These are phyloP conservation scores for Fundulus diaphanus DNA, from an alignment of 2,797 vertebrate genomes.

Conservation along the genomic window DNA sequence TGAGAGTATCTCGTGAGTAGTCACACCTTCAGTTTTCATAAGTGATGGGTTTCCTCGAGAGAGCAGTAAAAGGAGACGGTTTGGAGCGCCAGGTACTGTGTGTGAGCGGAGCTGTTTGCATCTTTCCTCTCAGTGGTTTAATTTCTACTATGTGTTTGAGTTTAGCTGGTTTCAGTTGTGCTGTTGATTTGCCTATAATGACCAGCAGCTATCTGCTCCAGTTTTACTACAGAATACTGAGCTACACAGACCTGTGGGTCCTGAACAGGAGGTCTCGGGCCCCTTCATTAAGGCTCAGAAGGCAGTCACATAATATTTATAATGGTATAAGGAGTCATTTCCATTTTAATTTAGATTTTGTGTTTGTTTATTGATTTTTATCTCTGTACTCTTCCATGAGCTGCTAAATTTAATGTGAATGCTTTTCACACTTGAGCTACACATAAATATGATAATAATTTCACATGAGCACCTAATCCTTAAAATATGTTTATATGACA, in stretches of 20 bases:
- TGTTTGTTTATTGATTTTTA: not conserved
- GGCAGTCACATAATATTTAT: not conserved
- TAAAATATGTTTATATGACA: not conserved
- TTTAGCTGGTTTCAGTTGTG: slow-evolving; percentile 24
- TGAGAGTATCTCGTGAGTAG: slow-evolving; percentile 33
- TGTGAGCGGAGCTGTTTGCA: slow-evolving; percentile 40
- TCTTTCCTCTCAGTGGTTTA: slow-evolving; percentile 33
- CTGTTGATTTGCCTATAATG: slow-evolving; percentile 42
- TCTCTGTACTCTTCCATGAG: not conserved
- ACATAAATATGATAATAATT: not conserved
- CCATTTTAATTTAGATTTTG: not conserved
- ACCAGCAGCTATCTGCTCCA: slow-evolving; percentile 25
- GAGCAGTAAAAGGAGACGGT: too few species aligned
- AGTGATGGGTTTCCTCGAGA: slow-evolving; percentile 68
- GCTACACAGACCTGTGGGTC: not conserved
- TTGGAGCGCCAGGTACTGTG: slow-evolving; percentile 32
- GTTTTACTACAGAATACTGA: slow-evolving; percentile 23
- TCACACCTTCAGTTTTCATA: slow-evolving; percentile 46
- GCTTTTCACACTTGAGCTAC: not conserved
- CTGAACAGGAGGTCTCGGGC: not conserved
- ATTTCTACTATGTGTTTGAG: slow-evolving; percentile 7
- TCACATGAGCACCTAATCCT: not conserved
- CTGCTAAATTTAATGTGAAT: not conserved
- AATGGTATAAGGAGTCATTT: not conserved
- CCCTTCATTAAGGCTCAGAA: not conserved